A percentile compares a stretch with the other conserved stretches of the same genome.
Evolutionary conservation across 2,888 invertebrate genomes (phyloP).

Genomic region (Cryptops parisi): DNA sequence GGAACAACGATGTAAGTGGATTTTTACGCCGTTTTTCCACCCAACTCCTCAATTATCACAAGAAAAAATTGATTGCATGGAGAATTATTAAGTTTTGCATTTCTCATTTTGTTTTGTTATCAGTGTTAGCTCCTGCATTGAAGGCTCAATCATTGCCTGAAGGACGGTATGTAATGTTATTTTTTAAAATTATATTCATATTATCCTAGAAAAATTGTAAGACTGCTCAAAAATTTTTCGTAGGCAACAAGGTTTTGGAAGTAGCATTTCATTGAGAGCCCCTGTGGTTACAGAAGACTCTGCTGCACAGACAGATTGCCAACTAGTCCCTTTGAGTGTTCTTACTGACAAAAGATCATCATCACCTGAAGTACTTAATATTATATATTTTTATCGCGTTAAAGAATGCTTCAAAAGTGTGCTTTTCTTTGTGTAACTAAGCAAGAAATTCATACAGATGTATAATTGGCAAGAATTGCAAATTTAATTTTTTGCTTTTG

Average conservation of each 20-base stretch:
- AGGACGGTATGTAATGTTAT: background rate
- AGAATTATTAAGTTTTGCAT: background rate
- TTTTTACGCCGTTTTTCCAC: too few relatives aligned
- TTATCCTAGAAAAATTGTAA: background rate
- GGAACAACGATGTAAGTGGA: too few relatives aligned
- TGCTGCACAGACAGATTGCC: conserved; percentile 17
- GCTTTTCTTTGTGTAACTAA: too few relatives aligned
- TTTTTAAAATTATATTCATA: background rate
- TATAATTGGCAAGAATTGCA: too few relatives aligned
- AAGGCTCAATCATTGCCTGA: background rate
- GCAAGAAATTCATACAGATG: too few relatives aligned
- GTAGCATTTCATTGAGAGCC: conserved; percentile 16
- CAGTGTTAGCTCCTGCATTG: background rate
- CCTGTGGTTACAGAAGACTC: conserved; percentile 17
- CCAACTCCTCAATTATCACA: too few relatives aligned
- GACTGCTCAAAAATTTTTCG: too few relatives aligned
- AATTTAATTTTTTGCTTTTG: too few relatives aligned
- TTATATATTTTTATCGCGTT: too few relatives aligned
- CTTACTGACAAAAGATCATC: conserved; percentile 6
- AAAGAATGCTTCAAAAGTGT: too few relatives aligned
- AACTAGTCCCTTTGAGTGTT: conserved; percentile 8
- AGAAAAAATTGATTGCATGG: too few relatives aligned
- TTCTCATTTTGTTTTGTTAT: background rate
- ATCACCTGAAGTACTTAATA: conserved; percentile 13
- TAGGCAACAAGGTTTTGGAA: conserved; percentile 13